Conservation (phyloP, 2,113 vertebrate genomes). For the Engystomops pustulosus region DNA sequence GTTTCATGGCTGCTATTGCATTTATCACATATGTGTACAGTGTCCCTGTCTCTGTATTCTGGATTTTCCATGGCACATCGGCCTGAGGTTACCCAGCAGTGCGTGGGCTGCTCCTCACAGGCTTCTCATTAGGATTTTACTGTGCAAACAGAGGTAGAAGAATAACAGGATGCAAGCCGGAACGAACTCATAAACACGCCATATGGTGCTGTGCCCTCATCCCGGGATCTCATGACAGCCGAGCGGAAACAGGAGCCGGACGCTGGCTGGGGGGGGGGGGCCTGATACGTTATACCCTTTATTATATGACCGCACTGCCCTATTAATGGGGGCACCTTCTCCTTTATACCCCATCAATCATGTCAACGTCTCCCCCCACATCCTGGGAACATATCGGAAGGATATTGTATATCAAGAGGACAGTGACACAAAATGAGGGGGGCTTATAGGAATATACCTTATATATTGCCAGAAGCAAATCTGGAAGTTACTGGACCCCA, state of each 20-base stretch:
- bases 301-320: not conserved
- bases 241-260: slow-evolving; percentile 27
- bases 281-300: slow-evolving; percentile 7
- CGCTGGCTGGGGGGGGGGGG: not conserved
- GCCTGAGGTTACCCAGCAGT: slow-evolving; percentile 12
- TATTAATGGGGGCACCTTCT: not conserved
- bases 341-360: not conserved
- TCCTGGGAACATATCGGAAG: not conserved
- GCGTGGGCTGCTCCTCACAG: not conserved
- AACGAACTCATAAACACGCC: slow-evolving; percentile 47
- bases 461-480: no score
- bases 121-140: slow-evolving; percentile 27
- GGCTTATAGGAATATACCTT: no score
- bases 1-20: no score
- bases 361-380: not conserved
- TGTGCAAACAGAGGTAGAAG: slow-evolving; percentile 33
- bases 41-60: not conserved
- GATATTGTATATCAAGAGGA: not conserved
- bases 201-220: slow-evolving; percentile 4
- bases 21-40: no score
- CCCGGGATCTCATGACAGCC: slow-evolving; percentile 26
- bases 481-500: no score
- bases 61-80: not conserved
- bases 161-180: slow-evolving; percentile 50
- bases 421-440: no score